Evolutionary conservation across 2,113 vertebrate genomes (phyloP), one percentile per base, ranked within the genome.

Genomic region (Sterna hirundo): DNA sequence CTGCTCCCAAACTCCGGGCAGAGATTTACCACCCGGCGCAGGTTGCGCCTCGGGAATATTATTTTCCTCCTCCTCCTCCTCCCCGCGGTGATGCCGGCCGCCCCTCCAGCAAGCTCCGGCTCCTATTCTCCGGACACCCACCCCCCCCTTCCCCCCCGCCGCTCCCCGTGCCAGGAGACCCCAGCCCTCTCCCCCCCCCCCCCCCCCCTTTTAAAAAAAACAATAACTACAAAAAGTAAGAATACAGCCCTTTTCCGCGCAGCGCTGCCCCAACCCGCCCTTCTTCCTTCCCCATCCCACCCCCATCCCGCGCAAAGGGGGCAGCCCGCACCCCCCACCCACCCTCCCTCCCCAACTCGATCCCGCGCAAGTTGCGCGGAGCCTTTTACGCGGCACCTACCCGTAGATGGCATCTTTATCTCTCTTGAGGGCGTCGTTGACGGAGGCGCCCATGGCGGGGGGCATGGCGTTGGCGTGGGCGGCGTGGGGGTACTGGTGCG

Each of bases 371-470:
- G 15, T 7, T 83, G 51, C 71, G 92, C 57, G 46, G 36, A 42
- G 40, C 71, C 40, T 36, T 22, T 65, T 18, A 6, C 46, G 47
- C 86, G 49, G 97, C 51, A 98, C 99, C 97, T 99, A 99, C 99
- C 99, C 99, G 98, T 99, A 99, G 98, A 99, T 99, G 97, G 99
- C 98, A 99, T 99, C 99, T 99, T 99, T 99, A 98, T 99, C 99
- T 99, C 99, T 99, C 98, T 99, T 99, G 98, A 99, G 98, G 97
- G 99, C 99, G 98, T 99, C 99, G 98, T 99, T 99, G 97, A 99
- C 99, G 21, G 99, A 99, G 97, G 99, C 99, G 96, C 99, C 99
- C 99, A 99, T 99, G 96, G 98, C 98, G 95, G 99, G 99, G 90
- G 99, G 98, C 99, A 99, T 99, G 98, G 99, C 98, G 99, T 99